Evolutionary conservation across 1,140 invertebrate genomes (phyloP), one percentile per base, ranked within the genome.

Genomic region (Cyclina sinensis): DNA sequence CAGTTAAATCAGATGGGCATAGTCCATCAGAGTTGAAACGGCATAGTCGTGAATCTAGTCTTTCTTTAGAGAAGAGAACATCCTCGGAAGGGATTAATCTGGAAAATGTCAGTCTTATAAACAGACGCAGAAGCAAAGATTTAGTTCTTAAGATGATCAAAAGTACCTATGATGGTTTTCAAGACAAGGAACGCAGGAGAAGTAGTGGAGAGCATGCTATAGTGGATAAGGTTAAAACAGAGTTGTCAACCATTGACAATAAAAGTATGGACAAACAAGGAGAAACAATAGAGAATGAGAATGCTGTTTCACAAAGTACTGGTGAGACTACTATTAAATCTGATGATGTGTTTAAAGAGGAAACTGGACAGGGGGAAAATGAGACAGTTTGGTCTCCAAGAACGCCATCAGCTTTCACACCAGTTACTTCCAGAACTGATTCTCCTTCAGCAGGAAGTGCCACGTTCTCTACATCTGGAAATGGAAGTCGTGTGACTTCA

Each of bases 401-500:
- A 35, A 30, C 46, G 3, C 5, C 39, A 12, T 18, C n/a, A 24
- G 14, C 30, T 2, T 32, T 43, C 4, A 43, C 68, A 73, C 7
- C 73, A 30, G 21, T 46, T 14, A 35, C 14, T 11, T 30, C 74
- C 16, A 0, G 16, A 3, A 18, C 24, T 35, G 74, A 78, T 54
- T 70, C 32, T 14, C 65, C 65, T 39, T 5, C 65, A 21, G n/a
- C 65, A 70, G 74, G 27, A 46, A 39, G 54, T 43, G 18, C n/a
- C n/a, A 43, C 57, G 65, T 81, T 62, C 39, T 59, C 62, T 51
- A 21, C 32, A 39, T 46, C 82, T 54, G 39, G 27, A 0, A 70
- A 74, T 46, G 85, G 59, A 79, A 87, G 85, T 87, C 74, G 39
- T 32, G 39, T 79, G 48, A 87, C 85, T 14, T 87, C 85, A 18